A percentile compares a stretch with the other conserved stretches of the same genome.
Conservation (phyloP, 2,888 invertebrate species). For the Agrochola lychnidis region DNA sequence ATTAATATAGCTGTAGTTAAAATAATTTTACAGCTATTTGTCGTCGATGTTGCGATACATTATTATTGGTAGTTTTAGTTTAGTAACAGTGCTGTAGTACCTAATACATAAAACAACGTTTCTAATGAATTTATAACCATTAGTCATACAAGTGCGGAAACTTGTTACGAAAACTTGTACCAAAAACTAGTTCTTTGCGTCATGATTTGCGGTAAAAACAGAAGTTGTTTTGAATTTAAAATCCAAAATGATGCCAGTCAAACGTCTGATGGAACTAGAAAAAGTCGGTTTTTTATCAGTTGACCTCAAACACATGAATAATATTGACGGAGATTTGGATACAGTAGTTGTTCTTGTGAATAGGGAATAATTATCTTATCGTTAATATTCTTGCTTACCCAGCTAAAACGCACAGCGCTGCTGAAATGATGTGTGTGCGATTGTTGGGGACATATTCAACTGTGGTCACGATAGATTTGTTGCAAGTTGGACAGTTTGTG, state of each 20-base stretch:
- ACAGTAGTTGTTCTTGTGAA: constrained; percentile 29
- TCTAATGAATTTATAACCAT: constrained; percentile 39
- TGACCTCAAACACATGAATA: constrained; percentile 43
- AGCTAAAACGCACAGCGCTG: constrained; percentile 85
- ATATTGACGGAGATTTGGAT: constrained; percentile 23
- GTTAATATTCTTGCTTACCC: constrained; percentile 75
- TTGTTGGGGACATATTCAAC: constrained; percentile 87
- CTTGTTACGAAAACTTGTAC: constrained; percentile 34
- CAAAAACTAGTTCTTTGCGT: constrained; percentile 55
- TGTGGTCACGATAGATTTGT: constrained; percentile 83
- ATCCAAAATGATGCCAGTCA: constrained; percentile 1
- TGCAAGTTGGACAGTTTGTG: constrained; percentile 82
- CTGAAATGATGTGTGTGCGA: constrained; percentile 86
- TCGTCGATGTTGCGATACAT: neutral
- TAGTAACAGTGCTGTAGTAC: neutral
- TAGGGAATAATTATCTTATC: constrained; percentile 15
- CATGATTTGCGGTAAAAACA: constrained; percentile 19
- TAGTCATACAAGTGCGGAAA: constrained; percentile 44
- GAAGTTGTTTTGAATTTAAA: constrained; percentile 11
- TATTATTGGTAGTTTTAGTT: constrained; percentile 14
- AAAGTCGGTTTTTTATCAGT: constrained; percentile 42
- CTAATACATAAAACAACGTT: constrained; percentile 26
- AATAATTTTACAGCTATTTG: constrained; percentile 5
- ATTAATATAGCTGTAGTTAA: constrained; percentile 16
- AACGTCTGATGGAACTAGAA: constrained; percentile 25